These are phyloP conservation scores for Auanema sp. DNA, from an alignment of 2,888 invertebrate genomes.

Conservation along the genomic window DNA sequence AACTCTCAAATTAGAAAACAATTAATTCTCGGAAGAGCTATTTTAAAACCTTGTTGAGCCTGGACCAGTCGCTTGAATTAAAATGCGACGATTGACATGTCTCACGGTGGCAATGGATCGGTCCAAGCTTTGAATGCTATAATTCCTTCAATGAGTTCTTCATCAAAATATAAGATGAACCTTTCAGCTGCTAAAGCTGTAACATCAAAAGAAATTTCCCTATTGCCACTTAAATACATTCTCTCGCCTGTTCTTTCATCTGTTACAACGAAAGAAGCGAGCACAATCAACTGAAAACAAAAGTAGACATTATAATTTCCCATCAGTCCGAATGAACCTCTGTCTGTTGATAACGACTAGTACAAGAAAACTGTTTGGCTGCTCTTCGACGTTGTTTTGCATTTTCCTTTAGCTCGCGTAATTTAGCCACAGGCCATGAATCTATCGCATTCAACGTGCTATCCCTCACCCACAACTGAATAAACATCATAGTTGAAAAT, in stretches of 20 bases:
- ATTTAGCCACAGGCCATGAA: constrained; percentile 52
- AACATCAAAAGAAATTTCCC: constrained; percentile 55
- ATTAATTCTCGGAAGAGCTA: no score
- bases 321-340: constrained; percentile 34
- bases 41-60: constrained; percentile 35
- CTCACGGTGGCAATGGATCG: constrained; percentile 27
- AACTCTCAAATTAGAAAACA: constrained; percentile 19
- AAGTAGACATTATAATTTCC: constrained; percentile 6
- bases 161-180: not conserved
- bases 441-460: constrained; percentile 27
- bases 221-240: constrained; percentile 45
- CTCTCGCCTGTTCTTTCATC: constrained; percentile 53
- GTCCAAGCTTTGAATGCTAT: constrained; percentile 18
- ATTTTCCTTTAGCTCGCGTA: constrained; percentile 45
- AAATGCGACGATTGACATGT: constrained; percentile 35
- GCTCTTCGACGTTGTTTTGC: constrained; percentile 26
- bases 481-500: not conserved
- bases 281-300: constrained; percentile 35
- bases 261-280: constrained; percentile 54
- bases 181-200: constrained; percentile 36
- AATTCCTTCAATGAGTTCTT: not conserved
- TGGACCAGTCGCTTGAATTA: constrained; percentile 34
- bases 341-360: constrained; percentile 50
- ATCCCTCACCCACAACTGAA: constrained; percentile 38
- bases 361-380: constrained; percentile 54